phyloP scores from a whole-genome alignment of 2,797 vertebrate species.

The Zonotrichia albicollis region DNA sequence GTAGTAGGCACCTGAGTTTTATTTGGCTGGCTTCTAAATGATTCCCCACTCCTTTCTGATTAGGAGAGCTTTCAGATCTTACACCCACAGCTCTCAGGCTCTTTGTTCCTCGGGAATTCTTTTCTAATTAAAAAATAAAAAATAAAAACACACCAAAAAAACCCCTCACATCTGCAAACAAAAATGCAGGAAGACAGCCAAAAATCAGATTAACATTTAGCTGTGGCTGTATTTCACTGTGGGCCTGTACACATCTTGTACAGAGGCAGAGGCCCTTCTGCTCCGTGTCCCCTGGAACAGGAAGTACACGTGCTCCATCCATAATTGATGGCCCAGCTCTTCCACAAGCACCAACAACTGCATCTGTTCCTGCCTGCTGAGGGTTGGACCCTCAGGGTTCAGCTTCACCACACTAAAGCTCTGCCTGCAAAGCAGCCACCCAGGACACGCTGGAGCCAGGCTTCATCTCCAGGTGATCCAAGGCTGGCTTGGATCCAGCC shows the following conservation, averaged over 20 bases:
- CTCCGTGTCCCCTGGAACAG: neutral
- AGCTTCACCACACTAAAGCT: neutral
- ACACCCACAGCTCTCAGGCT: neutral
- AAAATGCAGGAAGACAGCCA: conserved; percentile 33
- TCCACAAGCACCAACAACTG: conserved; percentile 26
- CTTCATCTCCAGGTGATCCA: neutral
- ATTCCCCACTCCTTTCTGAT: neutral
- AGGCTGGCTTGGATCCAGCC: no score
- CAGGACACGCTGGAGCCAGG: neutral
- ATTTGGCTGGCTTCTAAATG: conserved; percentile 12
- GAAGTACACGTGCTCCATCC: neutral
- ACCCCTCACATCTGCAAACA: neutral
- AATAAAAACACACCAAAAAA: neutral
- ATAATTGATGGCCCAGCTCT: conserved; percentile 12
- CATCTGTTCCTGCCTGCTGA: conserved; percentile 35
- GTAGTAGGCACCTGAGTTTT: conserved; percentile 17
- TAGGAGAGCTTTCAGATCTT: neutral
- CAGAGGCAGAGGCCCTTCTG: neutral
- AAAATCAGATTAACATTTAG: conserved; percentile 35
- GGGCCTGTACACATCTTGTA: neutral
- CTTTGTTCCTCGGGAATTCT: neutral
- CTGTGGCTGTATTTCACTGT: neutral
- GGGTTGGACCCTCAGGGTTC: conserved; percentile 4
- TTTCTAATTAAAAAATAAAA: neutral
- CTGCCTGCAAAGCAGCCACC: neutral